Evolutionary conservation across 2,113 vertebrate genomes (phyloP).

Genomic region (Corythaeola cristata): DNA sequence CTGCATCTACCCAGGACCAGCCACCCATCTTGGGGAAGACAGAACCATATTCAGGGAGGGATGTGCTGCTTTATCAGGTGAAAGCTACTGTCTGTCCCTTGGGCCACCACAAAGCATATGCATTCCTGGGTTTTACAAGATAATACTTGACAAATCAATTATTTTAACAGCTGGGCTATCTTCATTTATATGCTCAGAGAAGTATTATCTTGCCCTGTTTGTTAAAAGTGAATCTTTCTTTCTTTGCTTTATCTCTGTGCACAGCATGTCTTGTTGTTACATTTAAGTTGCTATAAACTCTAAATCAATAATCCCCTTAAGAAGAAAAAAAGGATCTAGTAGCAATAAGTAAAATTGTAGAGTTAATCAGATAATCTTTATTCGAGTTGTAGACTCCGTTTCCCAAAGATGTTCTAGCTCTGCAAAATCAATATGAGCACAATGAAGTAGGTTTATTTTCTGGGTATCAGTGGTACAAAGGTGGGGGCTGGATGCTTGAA

Average conservation of each 20-base stretch:
- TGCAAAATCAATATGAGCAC: not conserved
- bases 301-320: constrained; percentile 64
- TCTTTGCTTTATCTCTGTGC: not conserved
- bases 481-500: not conserved
- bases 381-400: not conserved
- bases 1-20: not conserved
- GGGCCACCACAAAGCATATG: not conserved
- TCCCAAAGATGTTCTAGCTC: not conserved
- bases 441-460: constrained; percentile 2
- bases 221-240: not conserved
- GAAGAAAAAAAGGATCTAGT: not conserved
- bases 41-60: not conserved
- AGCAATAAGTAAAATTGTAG: constrained; percentile 55
- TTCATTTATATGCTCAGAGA: not conserved
- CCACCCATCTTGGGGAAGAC: not conserved
- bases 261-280: not conserved
- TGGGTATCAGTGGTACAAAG: not conserved
- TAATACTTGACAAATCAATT: not conserved
- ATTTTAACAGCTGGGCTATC: not conserved
- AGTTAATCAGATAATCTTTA: constrained; percentile 61
- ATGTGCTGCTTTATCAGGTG: not conserved
- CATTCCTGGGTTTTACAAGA: not conserved
- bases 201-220: not conserved
- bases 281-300: not conserved
- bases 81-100: not conserved